phyloP scores from a whole-genome alignment of 2,113 vertebrate genomes.

The Phainopepla nitens region DNA sequence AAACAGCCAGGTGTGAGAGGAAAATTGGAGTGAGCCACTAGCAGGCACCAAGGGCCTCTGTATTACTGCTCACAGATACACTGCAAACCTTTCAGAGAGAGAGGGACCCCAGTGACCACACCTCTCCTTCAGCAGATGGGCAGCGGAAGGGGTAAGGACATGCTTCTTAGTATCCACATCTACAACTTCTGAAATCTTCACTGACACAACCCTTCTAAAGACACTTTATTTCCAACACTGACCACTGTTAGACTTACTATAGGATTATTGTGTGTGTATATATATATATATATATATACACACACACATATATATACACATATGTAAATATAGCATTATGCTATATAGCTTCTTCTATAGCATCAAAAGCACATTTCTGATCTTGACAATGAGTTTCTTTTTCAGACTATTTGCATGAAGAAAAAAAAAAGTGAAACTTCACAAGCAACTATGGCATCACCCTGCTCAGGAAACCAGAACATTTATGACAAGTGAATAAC shows the following conservation, averaged over 20 bases:
- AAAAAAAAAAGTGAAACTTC: not conserved
- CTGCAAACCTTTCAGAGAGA: not conserved
- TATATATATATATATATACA: too few species aligned
- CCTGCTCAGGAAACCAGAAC: not conserved
- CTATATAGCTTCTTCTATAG: not conserved
- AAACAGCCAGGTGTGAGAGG: not conserved
- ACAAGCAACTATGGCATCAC: not conserved
- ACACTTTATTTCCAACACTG: not conserved
- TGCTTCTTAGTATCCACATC: not conserved
- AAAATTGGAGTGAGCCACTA: not conserved
- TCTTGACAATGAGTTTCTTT: not conserved
- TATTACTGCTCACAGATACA: fast-evolving
- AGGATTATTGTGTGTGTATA: not conserved
- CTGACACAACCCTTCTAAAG: not conserved
- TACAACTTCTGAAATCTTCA: not conserved
- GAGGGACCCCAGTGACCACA: not conserved
- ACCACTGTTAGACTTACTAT: not conserved
- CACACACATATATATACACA: too few species aligned
- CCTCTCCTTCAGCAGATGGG: not conserved
- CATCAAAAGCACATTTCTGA: not conserved
- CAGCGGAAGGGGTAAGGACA: not conserved
- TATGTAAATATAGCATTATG: not conserved
- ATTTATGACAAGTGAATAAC: not conserved
- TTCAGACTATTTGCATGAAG: not conserved
- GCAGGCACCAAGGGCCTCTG: not conserved